phyloP scores from a whole-genome alignment of 2,888 invertebrate species.

The Griposia aprilina region DNA sequence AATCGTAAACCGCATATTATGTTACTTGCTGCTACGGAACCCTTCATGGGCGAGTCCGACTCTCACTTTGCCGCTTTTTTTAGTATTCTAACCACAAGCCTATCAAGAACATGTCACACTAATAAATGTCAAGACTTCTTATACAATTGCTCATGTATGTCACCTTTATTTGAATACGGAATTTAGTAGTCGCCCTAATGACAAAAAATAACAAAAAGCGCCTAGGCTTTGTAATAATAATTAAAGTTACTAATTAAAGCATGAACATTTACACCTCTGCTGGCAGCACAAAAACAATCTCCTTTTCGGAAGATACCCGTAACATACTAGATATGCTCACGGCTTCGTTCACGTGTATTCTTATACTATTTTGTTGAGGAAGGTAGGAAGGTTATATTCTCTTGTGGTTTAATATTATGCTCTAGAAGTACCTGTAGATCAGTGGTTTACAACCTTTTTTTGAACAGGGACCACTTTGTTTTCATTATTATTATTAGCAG shows the following conservation, averaged over 20 bases:
- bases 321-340: background rate
- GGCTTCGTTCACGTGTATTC: background rate
- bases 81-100: background rate
- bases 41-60: too few species aligned
- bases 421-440: background rate
- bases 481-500: too few species aligned
- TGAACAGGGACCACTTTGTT: too few species aligned
- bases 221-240: background rate
- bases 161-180: conserved; percentile 4
- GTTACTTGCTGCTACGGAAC: too few species aligned
- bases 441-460: too few species aligned
- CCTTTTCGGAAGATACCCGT: background rate
- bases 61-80: too few species aligned
- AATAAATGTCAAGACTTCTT: conserved; percentile 36
- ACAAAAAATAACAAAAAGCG: background rate
- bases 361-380: background rate
- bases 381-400: too few species aligned
- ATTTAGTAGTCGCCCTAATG: conserved; percentile 8
- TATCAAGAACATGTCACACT: conserved; percentile 9
- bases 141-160: background rate
- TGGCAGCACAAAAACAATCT: background rate
- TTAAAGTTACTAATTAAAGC: conserved; percentile 1
- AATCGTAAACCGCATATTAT: too few species aligned
- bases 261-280: conserved; percentile 22
- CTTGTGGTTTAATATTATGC: background rate